Base-by-base conservation (phyloP, 2,888 invertebrate genomes). In the Agrochola circellaris region DNA sequence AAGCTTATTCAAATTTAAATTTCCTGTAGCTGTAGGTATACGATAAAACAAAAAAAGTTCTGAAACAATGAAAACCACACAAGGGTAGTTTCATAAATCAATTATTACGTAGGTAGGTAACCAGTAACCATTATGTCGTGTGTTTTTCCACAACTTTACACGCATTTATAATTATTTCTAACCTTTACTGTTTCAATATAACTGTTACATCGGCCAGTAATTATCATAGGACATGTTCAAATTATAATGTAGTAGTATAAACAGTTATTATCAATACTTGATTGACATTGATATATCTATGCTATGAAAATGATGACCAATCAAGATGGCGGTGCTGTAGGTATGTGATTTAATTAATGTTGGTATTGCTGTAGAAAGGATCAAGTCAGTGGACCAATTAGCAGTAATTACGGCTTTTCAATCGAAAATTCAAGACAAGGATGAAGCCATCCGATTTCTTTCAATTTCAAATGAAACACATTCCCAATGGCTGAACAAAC, bases 401-500 rank as follows among this genome's bases (percentile, higher is more conserved):
- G 13, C 23, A 34, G 20, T 58, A 7, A 20, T 20, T 20, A 51
- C 48, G 48, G 48, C 48, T 20, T 20, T 51, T 51, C 7, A 51
- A 7, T 20, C 48, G 60, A 54, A 64, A 60, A 64, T 54, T 34
- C 13, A 34, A 60, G 56, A 65, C 56, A 15, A 66, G 66, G 62
- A 58, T 71, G 38, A 61, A 85, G 58, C 30, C 51, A 62, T 67
- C 1, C n/a, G 67, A 71, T 69, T 42, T 48, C 38, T 61, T 56
- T 38, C 48, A 79, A 69, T 51, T 60, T 66, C 67, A 78, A 83
- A 86, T 78, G 58, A 86, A 86, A 65, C 60, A 72, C 71, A 75
- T 83, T 74, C 86, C 86, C 86, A 58, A 38, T 34, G 83, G 62
- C 66, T 60, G 83, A 77, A 86, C 79, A 78, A 69, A 83, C 62